Conservation (phyloP, 2,888 invertebrate genomes). For the Netelia melanura region DNA sequence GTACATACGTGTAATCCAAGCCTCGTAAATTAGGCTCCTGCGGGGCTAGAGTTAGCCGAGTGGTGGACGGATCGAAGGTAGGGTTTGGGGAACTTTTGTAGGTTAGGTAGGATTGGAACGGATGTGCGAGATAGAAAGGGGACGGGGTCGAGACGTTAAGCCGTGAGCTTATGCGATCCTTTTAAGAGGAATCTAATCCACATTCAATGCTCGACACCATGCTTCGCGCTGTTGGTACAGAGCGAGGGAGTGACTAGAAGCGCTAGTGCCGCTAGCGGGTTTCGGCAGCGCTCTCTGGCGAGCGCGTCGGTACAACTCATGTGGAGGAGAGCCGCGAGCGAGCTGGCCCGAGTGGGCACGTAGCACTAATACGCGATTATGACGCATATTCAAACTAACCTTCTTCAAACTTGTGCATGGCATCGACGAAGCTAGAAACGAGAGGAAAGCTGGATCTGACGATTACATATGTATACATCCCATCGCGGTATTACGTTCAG, state of each 20-base stretch:
- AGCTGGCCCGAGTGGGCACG: conserved; percentile 5
- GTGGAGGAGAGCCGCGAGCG: background rate
- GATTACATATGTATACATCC: background rate
- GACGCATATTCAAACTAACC: background rate
- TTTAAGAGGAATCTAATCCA: conserved; percentile 79
- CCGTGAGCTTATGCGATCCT: conserved; percentile 79
- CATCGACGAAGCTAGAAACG: conserved; percentile 1
- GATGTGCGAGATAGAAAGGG: conserved; percentile 7
- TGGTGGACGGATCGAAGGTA: conserved; percentile 29
- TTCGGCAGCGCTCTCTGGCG: background rate
- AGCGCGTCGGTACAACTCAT: background rate
- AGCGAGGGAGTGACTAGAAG: background rate
- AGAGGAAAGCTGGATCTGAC: background rate
- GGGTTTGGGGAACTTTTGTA: conserved; percentile 14
- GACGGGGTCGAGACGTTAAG: conserved; percentile 71
- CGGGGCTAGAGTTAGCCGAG: conserved; percentile 27
- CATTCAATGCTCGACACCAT: conserved; percentile 75
- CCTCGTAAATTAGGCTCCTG: conserved; percentile 77
- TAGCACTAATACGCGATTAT: conserved; percentile 35
- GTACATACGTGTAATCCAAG: conserved; percentile 77
- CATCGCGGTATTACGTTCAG: background rate
- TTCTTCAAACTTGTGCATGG: background rate
- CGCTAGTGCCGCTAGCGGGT: conserved; percentile 6
- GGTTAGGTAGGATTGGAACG: conserved; percentile 7
- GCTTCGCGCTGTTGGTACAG: conserved; percentile 40